A percentile compares a stretch with the other conserved stretches of the same genome.
Conservation (phyloP, 2,888 invertebrate genomes). For the Selenia dentaria region DNA sequence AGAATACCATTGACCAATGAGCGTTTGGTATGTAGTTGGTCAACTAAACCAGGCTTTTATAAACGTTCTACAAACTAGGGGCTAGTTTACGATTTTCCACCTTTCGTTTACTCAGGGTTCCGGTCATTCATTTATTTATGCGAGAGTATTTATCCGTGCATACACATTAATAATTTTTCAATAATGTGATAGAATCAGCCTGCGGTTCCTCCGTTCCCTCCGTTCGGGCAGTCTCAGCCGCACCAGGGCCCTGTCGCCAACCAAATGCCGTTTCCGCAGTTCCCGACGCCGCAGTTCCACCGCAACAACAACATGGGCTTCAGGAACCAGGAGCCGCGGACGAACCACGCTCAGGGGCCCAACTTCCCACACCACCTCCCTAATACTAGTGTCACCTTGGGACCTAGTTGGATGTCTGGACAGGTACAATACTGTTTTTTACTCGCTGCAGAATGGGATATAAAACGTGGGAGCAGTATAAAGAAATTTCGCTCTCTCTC, state of each 20-base stretch:
- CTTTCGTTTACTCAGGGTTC: too few relatives aligned
- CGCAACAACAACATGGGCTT: constrained; percentile 36
- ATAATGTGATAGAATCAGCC: constrained; percentile 45
- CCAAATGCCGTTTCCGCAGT: constrained; percentile 60
- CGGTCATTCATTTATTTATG: too few relatives aligned
- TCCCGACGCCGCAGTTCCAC: constrained; percentile 54
- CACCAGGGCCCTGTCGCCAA: constrained; percentile 51
- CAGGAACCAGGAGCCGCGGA: constrained; percentile 4
- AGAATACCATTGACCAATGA: too few relatives aligned
- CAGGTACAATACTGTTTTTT: constrained; percentile 28
- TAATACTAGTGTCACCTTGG: constrained; percentile 40
- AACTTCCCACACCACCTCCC: constrained; percentile 57
- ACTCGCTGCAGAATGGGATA: too few relatives aligned
- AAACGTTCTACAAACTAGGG: too few relatives aligned
- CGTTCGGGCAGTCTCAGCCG: constrained; percentile 39
- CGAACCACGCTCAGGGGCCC: constrained; percentile 29
- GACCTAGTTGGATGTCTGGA: constrained; percentile 55
- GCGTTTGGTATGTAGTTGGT: too few relatives aligned
- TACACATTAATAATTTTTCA: background rate
- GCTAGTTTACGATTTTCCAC: too few relatives aligned
- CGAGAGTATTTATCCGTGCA: too few relatives aligned
- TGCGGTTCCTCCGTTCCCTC: constrained; percentile 57
- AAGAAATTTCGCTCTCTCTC: too few relatives aligned
- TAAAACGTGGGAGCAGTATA: too few relatives aligned
- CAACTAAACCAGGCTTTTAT: too few relatives aligned